Percentiles rank a stretch among this genome's conserved stretches.
phyloP scores from a whole-genome alignment of 2,113 vertebrate species.

The Megaceryle maxima region DNA sequence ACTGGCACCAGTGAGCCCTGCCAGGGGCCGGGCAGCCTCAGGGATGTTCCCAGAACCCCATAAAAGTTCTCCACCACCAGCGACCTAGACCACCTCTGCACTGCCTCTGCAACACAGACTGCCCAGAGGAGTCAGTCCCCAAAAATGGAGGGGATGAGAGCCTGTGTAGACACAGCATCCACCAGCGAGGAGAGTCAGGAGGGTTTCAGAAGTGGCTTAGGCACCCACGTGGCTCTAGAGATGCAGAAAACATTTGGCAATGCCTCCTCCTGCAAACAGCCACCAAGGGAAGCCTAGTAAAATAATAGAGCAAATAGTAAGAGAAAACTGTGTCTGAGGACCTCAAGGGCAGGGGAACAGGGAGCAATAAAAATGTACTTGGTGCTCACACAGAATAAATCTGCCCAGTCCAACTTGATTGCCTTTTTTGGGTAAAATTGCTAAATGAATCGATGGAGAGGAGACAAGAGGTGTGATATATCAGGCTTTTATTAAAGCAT shows the following conservation, averaged over 20 bases:
- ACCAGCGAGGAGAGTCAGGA: not conserved
- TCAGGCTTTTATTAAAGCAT: constrained; percentile 46
- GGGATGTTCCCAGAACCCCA: not conserved
- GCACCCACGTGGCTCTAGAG: not conserved
- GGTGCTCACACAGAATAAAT: constrained; percentile 41
- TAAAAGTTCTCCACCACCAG: not conserved
- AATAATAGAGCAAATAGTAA: constrained; percentile 55
- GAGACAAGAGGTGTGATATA: constrained; percentile 49
- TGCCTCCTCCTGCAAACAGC: not conserved
- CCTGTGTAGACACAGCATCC: not conserved
- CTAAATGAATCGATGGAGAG: constrained; percentile 41
- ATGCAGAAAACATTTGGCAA: not conserved
- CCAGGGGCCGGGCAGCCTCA: too few relatives aligned
- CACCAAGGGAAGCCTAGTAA: not conserved
- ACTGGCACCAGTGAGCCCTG: rapidly evolving
- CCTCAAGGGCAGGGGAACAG: constrained; percentile 12
- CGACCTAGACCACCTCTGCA: not conserved
- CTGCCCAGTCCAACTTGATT: not conserved
- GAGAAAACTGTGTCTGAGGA: constrained; percentile 47
- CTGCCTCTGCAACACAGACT: not conserved
- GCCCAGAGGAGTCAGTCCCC: rapidly evolving
- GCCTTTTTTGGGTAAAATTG: constrained; percentile 48
- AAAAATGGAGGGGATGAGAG: not conserved
- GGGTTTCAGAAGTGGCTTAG: not conserved
- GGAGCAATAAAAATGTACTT: constrained; percentile 49